Base-by-base conservation (phyloP, 2,113 vertebrate species). In the Epinephelus moara region DNA sequence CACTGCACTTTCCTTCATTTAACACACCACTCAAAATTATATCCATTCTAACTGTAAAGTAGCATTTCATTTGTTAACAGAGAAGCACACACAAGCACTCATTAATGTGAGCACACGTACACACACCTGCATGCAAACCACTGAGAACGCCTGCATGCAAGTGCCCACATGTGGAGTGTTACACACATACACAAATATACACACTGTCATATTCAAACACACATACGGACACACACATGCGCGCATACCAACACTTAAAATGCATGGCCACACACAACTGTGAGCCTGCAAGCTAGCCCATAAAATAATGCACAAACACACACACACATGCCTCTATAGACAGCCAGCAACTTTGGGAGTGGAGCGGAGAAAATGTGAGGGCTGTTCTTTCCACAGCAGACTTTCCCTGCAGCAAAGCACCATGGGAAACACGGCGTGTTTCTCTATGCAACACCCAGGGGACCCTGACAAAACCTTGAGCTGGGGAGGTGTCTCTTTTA, bases 361-460 rank as follows among this genome's bases (percentile, higher is more conserved):
- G 61, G 70, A 84, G 81, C 88, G 75, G 74, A 84, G 73, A 84
- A 81, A 84, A 78, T 59, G 60, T 13, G 57, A 64, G 47, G 56
- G 53, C 11, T 75, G 87, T 81, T 84, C 45, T 81, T 75, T 85
- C 73, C 84, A 78, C 60, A 25, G 74, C 53, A 76, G 59, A 70
- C 45, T 60, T 61, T 61, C 74, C 59, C 80, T 37, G 30, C 72
- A 75, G 84, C 83, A 84, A 82, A 79, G 83, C 80, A 90, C 2
- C 63, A 69, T 89, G 90, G 87, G 90, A 81, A 82, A 78, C 11
- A 45, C 50, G 4, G 21, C 1, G 63, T 59, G 53, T 40, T 79
- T 15, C 52, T 61, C 30, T 6, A 8, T 1, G 9, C 19, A 25
- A 4, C 55, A 17, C 19, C 25, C 1, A 0, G 21, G 47, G 71